Evolutionary conservation across 2,797 vertebrate species (phyloP).

Genomic region (Leptatherina wallacei): DNA sequence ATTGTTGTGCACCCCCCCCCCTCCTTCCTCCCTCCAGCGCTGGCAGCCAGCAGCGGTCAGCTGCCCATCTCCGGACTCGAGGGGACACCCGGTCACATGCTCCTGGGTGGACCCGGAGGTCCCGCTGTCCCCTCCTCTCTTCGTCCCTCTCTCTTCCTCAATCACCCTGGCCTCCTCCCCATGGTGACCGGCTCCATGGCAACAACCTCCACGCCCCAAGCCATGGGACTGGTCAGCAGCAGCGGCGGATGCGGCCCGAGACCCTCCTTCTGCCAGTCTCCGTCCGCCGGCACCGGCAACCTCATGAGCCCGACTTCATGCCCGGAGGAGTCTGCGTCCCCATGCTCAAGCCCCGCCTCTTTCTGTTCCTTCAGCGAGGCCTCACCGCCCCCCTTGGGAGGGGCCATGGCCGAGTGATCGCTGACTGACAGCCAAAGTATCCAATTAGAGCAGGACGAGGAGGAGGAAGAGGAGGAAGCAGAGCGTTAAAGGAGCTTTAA

Average conservation of each 20-base stretch:
- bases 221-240: slow-evolving; percentile 81
- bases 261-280: slow-evolving; percentile 74
- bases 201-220: slow-evolving; percentile 65
- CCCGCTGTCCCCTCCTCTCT: slow-evolving; percentile 73
- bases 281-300: slow-evolving; percentile 69
- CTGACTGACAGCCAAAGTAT: slow-evolving; percentile 50
- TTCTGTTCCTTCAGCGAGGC: slow-evolving; percentile 85
- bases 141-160: slow-evolving; percentile 89
- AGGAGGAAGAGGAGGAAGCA: slow-evolving; percentile 60
- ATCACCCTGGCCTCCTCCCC: slow-evolving; percentile 87
- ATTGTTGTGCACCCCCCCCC: background rate
- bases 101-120: slow-evolving; percentile 82
- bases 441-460: slow-evolving; percentile 61
- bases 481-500: slow-evolving; percentile 71
- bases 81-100: slow-evolving; percentile 83
- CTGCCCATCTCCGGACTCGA: slow-evolving; percentile 89
- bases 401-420: slow-evolving; percentile 86
- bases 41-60: slow-evolving; percentile 89
- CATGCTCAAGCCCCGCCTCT: slow-evolving; percentile 87
- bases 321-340: slow-evolving; percentile 80
- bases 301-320: slow-evolving; percentile 85
- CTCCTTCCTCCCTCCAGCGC: slow-evolving; percentile 71
- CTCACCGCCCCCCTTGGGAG: slow-evolving; percentile 84
- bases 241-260: slow-evolving; percentile 62
- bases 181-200: slow-evolving; percentile 78